Base-by-base conservation (phyloP, 2,888 invertebrate species). In the Torymus aiolomorphi region DNA sequence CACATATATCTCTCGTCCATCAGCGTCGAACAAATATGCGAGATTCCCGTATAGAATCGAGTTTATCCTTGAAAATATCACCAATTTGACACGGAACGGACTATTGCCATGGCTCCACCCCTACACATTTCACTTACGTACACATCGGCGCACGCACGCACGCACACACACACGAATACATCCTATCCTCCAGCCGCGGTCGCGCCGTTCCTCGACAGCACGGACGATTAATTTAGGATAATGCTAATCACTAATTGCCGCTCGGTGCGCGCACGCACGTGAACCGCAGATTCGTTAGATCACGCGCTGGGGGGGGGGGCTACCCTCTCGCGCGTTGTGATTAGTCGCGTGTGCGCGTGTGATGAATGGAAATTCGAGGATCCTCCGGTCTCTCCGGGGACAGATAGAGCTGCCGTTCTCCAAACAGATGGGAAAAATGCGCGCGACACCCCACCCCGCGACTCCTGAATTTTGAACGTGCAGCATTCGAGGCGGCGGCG, bases 231-330 rank as follows among this genome's bases (percentile, higher is more conserved):
- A 89, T 89, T 89, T 84, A 74, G 83, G 86, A 88, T 89, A 88
- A 89, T 89, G 87, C 88, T 88, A 87, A 89, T 89, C 86, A 85
- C 87, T 88, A 88, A 88, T 89, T 88, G 86, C 71, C 69, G 56
- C 18, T 24, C 61, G 52, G 59, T 49, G 51, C 73, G 79, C 76
- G 78, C 73, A 69, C 56, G 57, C 74, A 75, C 71, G 80, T 57
- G 73, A 72, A 72, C 61, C 79, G 62, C 76, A 72, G 80, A 71
- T 83, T 83, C 77, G 78, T 76, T 72, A 71, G 74, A 80, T 79
- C 72, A 18, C 49, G 52, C 5, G 67, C n/a, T 10, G 42, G 51
- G 13, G 2, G 3, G 24, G 24, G 24, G 24, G 24, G 2, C 24
- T 24, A 2, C 24, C 3, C 24, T 24, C 24, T 24, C 24, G 3